Percentiles rank a stretch among this genome's conserved stretches.
These are phyloP conservation scores for Zapornia atra DNA, from an alignment of 2,113 vertebrate species.

Conservation along the genomic window DNA sequence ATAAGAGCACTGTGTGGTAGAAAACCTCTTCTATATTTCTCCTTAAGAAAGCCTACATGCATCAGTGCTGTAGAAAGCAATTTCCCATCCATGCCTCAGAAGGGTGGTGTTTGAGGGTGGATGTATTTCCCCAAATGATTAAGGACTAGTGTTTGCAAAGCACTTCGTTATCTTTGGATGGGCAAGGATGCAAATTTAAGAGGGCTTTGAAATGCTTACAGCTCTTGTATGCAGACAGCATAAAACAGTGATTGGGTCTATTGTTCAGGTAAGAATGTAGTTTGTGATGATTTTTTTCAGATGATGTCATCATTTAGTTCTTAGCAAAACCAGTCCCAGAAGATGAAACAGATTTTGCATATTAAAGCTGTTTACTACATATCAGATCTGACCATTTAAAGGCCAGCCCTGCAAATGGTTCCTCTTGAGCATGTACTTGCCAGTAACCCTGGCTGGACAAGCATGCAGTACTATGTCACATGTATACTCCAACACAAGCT, in stretches of 20 bases:
- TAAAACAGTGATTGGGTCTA: background rate
- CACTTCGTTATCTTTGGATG: background rate
- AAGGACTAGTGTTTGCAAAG: background rate
- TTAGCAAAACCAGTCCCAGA: background rate
- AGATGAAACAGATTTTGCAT: background rate
- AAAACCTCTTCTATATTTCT: background rate
- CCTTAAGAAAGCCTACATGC: background rate
- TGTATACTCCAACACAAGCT: background rate
- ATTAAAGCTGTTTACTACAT: background rate
- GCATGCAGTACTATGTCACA: accelerated
- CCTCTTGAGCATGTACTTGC: accelerated
- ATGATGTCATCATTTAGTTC: background rate
- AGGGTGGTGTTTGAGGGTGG: background rate
- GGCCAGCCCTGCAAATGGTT: background rate
- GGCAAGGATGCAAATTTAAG: background rate
- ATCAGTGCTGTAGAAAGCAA: background rate
- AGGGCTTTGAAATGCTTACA: background rate
- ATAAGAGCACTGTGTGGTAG: background rate
- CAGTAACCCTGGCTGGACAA: background rate
- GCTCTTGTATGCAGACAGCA: background rate
- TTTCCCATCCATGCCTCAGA: background rate
- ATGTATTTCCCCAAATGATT: background rate
- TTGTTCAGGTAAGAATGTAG: background rate
- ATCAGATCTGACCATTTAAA: background rate
- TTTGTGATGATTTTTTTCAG: background rate